phyloP scores from a whole-genome alignment of 2,888 invertebrate species.

The Julus scandinavius region DNA sequence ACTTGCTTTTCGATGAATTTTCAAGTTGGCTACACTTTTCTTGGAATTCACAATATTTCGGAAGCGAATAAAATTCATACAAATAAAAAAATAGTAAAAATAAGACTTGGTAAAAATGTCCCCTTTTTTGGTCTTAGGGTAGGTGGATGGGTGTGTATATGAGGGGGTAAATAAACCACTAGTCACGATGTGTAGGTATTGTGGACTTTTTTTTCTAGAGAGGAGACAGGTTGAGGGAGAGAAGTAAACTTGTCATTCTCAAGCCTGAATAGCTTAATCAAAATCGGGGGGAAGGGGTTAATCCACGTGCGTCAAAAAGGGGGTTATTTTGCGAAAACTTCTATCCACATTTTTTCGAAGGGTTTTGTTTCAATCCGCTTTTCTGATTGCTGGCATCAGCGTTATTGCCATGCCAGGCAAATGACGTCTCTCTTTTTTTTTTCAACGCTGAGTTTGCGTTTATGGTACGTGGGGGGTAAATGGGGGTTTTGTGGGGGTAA shows the following conservation, averaged over 20 bases:
- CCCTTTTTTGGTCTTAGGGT: background rate
- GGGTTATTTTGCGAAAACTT: background rate
- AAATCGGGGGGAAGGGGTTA: background rate
- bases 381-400: conserved; percentile 38
- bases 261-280: conserved; percentile 39
- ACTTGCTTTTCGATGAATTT: background rate
- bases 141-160: background rate
- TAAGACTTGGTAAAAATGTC: background rate
- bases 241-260: conserved; percentile 19
- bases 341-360: background rate
- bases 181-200: background rate
- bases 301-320: conserved; percentile 20
- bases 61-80: background rate
- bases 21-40: background rate
- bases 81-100: background rate
- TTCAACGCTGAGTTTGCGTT: background rate
- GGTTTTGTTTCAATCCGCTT: conserved; percentile 23
- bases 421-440: background rate
- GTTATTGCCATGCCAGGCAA: conserved; percentile 31
- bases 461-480: background rate
- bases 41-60: background rate
- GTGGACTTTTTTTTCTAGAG: background rate
- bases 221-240: background rate
- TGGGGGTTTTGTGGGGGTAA: background rate
- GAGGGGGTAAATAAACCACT: background rate